phyloP scores from a whole-genome alignment of 2,113 vertebrate genomes.

The Pholis gunnellus region DNA sequence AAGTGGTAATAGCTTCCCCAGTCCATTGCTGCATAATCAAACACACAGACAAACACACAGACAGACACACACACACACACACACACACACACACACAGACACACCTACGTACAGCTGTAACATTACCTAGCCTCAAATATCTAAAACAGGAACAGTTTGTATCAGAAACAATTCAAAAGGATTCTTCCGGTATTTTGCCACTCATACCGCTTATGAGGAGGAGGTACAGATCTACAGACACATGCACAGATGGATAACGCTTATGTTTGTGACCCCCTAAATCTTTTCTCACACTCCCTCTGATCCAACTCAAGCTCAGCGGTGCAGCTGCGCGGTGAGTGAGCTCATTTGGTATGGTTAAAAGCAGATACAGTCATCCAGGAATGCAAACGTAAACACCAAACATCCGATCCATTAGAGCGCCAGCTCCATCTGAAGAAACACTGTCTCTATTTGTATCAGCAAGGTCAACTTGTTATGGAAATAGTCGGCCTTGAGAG shows the following conservation, averaged over 20 bases:
- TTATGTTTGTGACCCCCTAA: not conserved
- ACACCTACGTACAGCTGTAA: not conserved
- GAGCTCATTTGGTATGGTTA: conserved; percentile 60
- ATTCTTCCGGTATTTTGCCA: not conserved
- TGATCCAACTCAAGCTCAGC: conserved; percentile 42
- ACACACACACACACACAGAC: not conserved
- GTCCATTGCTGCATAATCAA: conserved; percentile 11
- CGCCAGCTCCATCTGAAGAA: conserved; percentile 53
- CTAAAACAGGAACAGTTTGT: not conserved
- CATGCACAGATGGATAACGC: conserved; percentile 14
- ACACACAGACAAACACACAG: not conserved
- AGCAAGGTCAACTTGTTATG: conserved; percentile 10
- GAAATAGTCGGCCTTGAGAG: conserved; percentile 21
- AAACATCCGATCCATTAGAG: conserved; percentile 74
- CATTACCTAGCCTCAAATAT: conserved; percentile 10
- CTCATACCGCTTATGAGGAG: not conserved
- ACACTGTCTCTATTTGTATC: conserved; percentile 31
- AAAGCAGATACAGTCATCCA: conserved; percentile 62
- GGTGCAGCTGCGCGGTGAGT: conserved; percentile 58
- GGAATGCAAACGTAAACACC: conserved; percentile 73
- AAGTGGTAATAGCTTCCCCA: conserved; percentile 32
- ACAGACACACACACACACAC: too few species aligned
- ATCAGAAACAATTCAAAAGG: conserved; percentile 17
- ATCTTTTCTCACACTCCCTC: conserved; percentile 9
- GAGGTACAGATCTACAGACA: not conserved